Evolutionary conservation across 2,888 invertebrate genomes (phyloP).

Genomic region (Heteromurus nitidus): DNA sequence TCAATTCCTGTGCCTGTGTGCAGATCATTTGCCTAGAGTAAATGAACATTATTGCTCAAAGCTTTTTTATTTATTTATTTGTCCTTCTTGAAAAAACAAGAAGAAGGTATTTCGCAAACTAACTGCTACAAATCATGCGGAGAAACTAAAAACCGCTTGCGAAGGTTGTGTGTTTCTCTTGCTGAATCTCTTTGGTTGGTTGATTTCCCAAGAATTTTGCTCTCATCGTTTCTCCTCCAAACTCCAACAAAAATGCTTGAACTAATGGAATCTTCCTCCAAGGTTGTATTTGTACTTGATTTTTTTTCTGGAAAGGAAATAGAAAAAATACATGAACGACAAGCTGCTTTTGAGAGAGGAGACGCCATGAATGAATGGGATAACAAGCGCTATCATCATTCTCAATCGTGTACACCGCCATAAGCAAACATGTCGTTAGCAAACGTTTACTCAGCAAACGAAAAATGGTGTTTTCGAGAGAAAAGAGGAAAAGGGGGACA

Average conservation of each 20-base stretch:
- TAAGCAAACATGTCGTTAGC: neutral
- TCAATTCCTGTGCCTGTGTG: no score
- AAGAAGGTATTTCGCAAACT: neutral
- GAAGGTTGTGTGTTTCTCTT: neutral
- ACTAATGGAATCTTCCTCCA: neutral
- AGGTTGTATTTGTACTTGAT: no score
- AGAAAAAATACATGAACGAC: no score
- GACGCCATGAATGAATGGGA: neutral
- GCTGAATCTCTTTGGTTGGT: neutral
- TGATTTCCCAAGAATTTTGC: neutral
- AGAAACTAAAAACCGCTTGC: neutral
- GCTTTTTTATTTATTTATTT: neutral
- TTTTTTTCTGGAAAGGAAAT: no score
- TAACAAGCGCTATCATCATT: neutral
- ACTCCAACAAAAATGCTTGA: neutral
- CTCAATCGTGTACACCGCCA: neutral
- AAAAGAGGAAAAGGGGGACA: no score
- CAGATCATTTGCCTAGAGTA: no score
- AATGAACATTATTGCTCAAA: no score
- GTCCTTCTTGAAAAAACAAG: neutral
- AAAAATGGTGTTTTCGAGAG: no score
- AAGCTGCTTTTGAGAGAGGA: no score
- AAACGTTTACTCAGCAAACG: neutral
- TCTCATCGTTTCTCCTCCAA: no score
- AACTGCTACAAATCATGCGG: no score